Conservation (phyloP, 2,888 invertebrate genomes). For the Brachycybe producta region DNA sequence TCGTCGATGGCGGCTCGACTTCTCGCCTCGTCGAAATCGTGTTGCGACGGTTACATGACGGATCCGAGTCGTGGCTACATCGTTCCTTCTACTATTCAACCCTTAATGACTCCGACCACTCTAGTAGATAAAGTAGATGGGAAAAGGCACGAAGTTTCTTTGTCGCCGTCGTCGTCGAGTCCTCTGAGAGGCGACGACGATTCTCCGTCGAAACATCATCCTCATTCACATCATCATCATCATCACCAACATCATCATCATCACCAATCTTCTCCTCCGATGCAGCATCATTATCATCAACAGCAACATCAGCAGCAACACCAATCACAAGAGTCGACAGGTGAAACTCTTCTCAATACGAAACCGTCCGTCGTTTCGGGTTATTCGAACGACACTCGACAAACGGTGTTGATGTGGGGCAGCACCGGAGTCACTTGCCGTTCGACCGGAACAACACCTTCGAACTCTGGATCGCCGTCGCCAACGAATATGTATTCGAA, state of each 20-base stretch:
- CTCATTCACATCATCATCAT: conserved; percentile 18
- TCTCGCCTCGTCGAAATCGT: conserved; percentile 16
- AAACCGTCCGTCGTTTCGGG: not conserved
- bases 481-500: not conserved
- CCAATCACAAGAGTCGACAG: no score
- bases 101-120: conserved; percentile 1
- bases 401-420: conserved; percentile 92
- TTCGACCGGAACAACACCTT: conserved; percentile 5
- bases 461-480: conserved; percentile 12
- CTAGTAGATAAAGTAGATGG: not conserved
- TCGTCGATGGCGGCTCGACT: not conserved
- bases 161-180: not conserved
- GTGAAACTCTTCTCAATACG: no score
- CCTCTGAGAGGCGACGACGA: not conserved
- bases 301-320: conserved; percentile 21
- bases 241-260: conserved; percentile 17
- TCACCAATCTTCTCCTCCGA: conserved; percentile 19
- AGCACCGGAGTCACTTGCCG: conserved; percentile 25
- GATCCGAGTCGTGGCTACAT: conserved; percentile 12
- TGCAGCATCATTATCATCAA: conserved; percentile 23
- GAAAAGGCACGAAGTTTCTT: not conserved
- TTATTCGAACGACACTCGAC: conserved; percentile 47
- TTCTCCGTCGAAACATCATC: conserved; percentile 1
- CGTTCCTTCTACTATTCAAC: conserved; percentile 3
- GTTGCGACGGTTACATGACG: conserved; percentile 22